Conservation (phyloP, 1,140 invertebrate genomes). For the Caerostris darwini region DNA sequence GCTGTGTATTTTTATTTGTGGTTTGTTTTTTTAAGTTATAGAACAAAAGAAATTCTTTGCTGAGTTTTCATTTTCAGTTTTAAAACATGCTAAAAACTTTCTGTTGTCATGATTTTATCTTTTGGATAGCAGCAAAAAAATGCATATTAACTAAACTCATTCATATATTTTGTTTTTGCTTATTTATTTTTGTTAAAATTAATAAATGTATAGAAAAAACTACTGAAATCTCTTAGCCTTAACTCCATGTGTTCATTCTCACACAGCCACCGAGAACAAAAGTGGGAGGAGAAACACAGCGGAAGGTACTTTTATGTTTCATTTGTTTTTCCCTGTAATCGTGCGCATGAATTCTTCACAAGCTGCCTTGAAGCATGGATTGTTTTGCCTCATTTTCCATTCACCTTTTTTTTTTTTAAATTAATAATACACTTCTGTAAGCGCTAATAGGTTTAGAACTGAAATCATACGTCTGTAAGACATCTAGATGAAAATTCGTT, state of each 20-base stretch:
- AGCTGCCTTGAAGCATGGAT: slow-evolving; percentile 63
- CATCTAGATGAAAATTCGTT: too few species aligned
- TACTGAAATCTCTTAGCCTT: slow-evolving; percentile 48
- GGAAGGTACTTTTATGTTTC: slow-evolving; percentile 75
- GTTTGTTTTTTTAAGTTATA: too few species aligned
- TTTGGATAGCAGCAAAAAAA: background rate
- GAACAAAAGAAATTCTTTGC: too few species aligned
- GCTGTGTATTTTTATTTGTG: too few species aligned
- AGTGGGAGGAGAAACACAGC: slow-evolving; percentile 68
- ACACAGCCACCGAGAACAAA: slow-evolving; percentile 75
- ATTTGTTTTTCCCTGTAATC: slow-evolving; percentile 43
- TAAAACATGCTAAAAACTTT: background rate
- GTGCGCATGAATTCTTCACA: slow-evolving; percentile 49
- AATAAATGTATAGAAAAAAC: slow-evolving; percentile 17
- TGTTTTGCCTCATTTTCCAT: slow-evolving; percentile 6
- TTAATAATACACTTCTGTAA: background rate
- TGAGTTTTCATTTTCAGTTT: too few species aligned
- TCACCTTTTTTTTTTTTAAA: slow-evolving; percentile 5
- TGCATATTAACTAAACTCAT: background rate
- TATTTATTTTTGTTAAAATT: slow-evolving; percentile 18
- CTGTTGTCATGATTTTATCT: background rate
- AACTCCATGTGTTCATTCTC: slow-evolving; percentile 69
- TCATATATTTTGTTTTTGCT: slow-evolving; percentile 21
- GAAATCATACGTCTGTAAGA: background rate
- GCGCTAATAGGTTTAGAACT: background rate